A percentile compares a stretch with the other conserved stretches of the same genome.
These are phyloP conservation scores for Xiphophorus maculatus DNA, from an alignment of 2,113 vertebrate genomes.

Conservation along the genomic window DNA sequence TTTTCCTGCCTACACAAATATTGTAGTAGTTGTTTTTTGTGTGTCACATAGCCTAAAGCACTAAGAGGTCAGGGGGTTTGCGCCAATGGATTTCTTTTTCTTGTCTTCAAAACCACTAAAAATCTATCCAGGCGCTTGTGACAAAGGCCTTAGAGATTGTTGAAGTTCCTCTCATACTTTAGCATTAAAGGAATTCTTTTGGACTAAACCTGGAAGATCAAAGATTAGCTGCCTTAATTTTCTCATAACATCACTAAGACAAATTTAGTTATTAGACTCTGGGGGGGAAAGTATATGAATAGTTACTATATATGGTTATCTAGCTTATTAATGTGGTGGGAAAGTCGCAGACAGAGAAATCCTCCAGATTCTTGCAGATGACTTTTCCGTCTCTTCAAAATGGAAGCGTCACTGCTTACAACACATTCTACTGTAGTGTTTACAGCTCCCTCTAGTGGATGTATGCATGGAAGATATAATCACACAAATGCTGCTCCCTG, in stretches of 20 bases:
- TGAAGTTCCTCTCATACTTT: slow-evolving; percentile 20
- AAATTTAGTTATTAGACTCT: background rate
- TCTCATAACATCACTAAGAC: slow-evolving; percentile 17
- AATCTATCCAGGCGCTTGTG: background rate
- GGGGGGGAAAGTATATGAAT: background rate
- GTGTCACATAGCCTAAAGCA: background rate
- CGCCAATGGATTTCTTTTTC: background rate
- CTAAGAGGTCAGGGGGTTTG: background rate
- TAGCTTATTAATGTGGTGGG: background rate
- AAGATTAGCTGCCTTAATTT: slow-evolving; percentile 52
- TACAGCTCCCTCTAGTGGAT: slow-evolving; percentile 64
- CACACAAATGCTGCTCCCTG: background rate
- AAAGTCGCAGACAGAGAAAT: slow-evolving; percentile 10
- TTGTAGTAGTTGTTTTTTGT: slow-evolving; percentile 1
- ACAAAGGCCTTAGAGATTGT: background rate
- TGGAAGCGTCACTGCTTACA: background rate
- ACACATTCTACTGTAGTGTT: slow-evolving; percentile 10
- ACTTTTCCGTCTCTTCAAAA: slow-evolving; percentile 23
- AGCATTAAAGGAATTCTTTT: slow-evolving; percentile 52
- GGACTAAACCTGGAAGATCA: slow-evolving; percentile 45
- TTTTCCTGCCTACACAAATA: slow-evolving; percentile 7
- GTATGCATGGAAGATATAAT: slow-evolving; percentile 6
- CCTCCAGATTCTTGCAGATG: slow-evolving; percentile 2
- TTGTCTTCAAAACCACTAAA: slow-evolving; percentile 12
- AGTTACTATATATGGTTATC: slow-evolving; percentile 19